Evolutionary conservation across 1,140 invertebrate genomes (phyloP).

Genomic region (Heterodera carotae): DNA sequence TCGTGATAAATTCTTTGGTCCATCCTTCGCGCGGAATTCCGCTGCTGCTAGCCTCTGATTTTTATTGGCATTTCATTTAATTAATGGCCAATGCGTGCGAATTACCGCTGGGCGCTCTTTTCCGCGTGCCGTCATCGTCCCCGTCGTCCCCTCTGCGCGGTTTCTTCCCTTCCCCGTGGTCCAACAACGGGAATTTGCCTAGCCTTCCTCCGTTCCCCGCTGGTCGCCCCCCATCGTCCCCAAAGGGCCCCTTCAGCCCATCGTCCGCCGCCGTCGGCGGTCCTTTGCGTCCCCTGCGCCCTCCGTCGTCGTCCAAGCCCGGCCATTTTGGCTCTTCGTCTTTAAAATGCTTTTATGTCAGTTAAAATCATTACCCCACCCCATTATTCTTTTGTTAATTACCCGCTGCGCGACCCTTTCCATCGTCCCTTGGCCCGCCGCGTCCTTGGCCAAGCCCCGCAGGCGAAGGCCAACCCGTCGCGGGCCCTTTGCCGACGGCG

Average conservation of each 20-base stretch:
- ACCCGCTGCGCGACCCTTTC: slow-evolving; percentile 4
- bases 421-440: slow-evolving; percentile 25
- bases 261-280: slow-evolving; percentile 36
- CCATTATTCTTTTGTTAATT: slow-evolving; percentile 28
- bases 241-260: background rate
- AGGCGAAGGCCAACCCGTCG: background rate
- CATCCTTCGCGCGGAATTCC: slow-evolving; percentile 54
- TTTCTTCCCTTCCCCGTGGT: background rate
- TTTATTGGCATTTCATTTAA: no score
- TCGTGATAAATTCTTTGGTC: slow-evolving; percentile 60
- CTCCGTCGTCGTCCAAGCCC: slow-evolving; percentile 45
- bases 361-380: background rate
- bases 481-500: background rate
- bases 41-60: slow-evolving; percentile 42
- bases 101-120: slow-evolving; percentile 8
- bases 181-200: slow-evolving; percentile 17
- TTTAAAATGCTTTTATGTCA: background rate
- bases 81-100: background rate
- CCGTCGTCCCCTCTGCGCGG: background rate
- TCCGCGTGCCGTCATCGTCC: background rate
- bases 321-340: slow-evolving; percentile 8
- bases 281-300: slow-evolving; percentile 37
- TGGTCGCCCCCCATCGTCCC: slow-evolving; percentile 2
- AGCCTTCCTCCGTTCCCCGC: background rate
- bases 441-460: slow-evolving; percentile 20